Conservation (phyloP, 2,888 invertebrate genomes). For the Eretmocerus hayati region DNA sequence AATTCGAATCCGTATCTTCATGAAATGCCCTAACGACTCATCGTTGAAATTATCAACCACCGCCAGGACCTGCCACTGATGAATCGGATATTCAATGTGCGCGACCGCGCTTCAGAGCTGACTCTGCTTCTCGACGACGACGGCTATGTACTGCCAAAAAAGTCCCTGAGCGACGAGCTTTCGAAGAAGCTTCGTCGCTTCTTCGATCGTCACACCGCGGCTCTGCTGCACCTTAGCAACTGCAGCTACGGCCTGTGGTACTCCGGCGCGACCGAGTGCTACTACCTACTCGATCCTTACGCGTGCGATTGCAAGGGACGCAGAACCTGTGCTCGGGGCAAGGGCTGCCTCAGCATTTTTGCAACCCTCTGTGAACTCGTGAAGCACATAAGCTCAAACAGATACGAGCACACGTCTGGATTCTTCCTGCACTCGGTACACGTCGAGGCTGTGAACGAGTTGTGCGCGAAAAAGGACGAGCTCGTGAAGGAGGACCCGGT, state of each 20-base stretch:
- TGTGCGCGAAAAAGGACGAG: slow-evolving; percentile 21
- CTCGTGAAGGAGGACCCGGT: slow-evolving; percentile 40
- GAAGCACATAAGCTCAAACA: slow-evolving; percentile 35
- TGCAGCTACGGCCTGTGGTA: slow-evolving; percentile 45
- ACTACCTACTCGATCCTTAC: slow-evolving; percentile 43
- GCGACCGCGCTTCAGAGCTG: slow-evolving; percentile 33
- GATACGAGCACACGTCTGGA: slow-evolving; percentile 34
- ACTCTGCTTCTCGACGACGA: slow-evolving; percentile 25
- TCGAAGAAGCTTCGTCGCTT: slow-evolving; percentile 31
- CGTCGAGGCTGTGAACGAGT: slow-evolving; percentile 35
- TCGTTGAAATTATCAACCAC: too few species aligned
- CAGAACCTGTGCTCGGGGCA: slow-evolving; percentile 26
- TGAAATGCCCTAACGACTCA: too few species aligned
- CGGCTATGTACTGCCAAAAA: slow-evolving; percentile 22
- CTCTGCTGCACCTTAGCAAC: slow-evolving; percentile 40
- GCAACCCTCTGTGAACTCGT: slow-evolving; percentile 34
- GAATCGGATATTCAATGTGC: slow-evolving; percentile 39
- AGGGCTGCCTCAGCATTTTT: slow-evolving; percentile 36
- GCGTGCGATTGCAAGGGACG: slow-evolving; percentile 32
- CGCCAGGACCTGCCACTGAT: slow-evolving; percentile 35
- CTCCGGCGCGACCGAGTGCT: slow-evolving; percentile 33
- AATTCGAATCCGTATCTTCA: too few species aligned
- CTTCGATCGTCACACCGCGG: slow-evolving; percentile 31
- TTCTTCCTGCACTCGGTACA: slow-evolving; percentile 41
- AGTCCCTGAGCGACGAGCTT: too few species aligned